Conservation (phyloP, 2,888 invertebrate species). For the Autographa gamma region DNA sequence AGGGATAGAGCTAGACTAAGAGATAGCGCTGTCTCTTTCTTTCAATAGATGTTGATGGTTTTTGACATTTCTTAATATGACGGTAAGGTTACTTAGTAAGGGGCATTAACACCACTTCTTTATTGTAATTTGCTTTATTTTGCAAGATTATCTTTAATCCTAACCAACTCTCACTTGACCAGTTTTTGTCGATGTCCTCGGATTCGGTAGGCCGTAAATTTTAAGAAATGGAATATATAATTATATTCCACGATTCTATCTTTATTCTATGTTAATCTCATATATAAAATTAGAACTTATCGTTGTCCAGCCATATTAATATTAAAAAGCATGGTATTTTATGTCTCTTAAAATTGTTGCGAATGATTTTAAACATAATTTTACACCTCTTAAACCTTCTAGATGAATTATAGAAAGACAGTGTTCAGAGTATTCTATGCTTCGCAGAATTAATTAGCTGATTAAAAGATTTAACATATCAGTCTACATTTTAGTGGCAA, state of each 20-base stretch:
- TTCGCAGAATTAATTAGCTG: constrained; percentile 25
- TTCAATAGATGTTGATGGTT: too few species aligned
- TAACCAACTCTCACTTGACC: neutral
- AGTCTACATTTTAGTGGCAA: constrained; percentile 57
- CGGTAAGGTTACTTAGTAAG: neutral
- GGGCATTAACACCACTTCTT: neutral
- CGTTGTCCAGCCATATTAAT: neutral
- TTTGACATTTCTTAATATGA: too few species aligned
- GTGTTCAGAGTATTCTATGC: neutral
- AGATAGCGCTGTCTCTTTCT: too few species aligned
- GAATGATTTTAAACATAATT: neutral
- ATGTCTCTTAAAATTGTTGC: neutral
- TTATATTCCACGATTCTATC: constrained; percentile 2
- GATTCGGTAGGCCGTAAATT: neutral
- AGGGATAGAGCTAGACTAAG: too few species aligned
- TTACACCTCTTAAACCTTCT: neutral
- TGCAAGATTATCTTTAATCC: neutral
- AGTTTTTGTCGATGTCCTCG: neutral
- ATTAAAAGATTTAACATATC: constrained; percentile 44
- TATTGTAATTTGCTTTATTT: neutral
- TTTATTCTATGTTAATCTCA: neutral
- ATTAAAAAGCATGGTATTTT: neutral
- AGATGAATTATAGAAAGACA: neutral
- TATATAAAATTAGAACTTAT: neutral
- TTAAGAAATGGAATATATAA: neutral